A percentile compares a stretch with the other conserved stretches of the same genome.
phyloP scores from a whole-genome alignment of 2,888 invertebrate genomes.

The Leptopterna dolabrata region DNA sequence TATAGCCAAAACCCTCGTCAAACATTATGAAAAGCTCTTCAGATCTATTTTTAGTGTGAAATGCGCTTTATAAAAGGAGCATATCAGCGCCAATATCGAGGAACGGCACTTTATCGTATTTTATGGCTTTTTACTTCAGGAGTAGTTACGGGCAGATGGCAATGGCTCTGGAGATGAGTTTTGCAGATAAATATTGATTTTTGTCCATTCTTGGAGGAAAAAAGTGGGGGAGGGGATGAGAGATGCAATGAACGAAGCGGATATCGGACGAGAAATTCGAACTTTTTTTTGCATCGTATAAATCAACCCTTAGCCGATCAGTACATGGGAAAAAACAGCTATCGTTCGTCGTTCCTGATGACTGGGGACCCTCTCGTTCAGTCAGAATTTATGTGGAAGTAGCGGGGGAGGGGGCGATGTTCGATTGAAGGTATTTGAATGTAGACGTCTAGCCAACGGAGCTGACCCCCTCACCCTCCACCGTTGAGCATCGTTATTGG shows the following conservation, averaged over 20 bases:
- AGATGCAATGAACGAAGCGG: neutral
- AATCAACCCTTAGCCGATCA: neutral
- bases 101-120: neutral
- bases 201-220: neutral
- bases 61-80: neutral
- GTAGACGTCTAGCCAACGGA: neutral
- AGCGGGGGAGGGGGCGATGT: neutral
- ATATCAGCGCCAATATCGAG: neutral
- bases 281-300: neutral
- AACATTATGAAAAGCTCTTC: neutral
- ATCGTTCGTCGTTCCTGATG: neutral
- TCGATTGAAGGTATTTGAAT: conserved; percentile 3
- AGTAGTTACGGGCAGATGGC: conserved; percentile 9
- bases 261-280: neutral
- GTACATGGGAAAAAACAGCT: neutral
- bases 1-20: neutral
- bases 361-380: neutral
- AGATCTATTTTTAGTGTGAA: neutral
- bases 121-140: neutral
- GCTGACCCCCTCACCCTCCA: neutral
- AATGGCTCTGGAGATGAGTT: conserved; percentile 25
- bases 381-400: neutral
- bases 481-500: neutral
- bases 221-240: too few relatives aligned
- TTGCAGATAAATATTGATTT: conserved; percentile 13